Conservation (phyloP, 1,140 invertebrate genomes). For the Habropoda laboriosa region DNA sequence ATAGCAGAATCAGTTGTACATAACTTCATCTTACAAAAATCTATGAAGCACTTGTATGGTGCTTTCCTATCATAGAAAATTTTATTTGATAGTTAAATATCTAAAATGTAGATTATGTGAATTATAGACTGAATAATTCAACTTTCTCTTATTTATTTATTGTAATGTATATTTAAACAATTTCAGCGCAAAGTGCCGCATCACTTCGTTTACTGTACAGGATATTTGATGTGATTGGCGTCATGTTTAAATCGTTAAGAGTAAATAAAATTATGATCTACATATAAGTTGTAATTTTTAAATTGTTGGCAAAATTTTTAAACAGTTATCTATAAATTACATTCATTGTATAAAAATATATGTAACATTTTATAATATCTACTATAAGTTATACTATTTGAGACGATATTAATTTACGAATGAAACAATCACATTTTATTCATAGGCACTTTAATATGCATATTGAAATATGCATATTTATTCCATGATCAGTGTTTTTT, state of each 20-base stretch:
- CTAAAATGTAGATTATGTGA: slow-evolving; percentile 26
- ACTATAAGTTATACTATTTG: slow-evolving; percentile 27
- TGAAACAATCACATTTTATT: slow-evolving; percentile 18
- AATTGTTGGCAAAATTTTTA: slow-evolving; percentile 27
- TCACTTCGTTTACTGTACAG: slow-evolving; percentile 51
- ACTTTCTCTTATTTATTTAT: slow-evolving; percentile 62
- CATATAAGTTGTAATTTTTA: slow-evolving; percentile 28
- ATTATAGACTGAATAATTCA: slow-evolving; percentile 43
- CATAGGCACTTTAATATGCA: slow-evolving; percentile 6
- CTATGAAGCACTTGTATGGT: slow-evolving; percentile 6
- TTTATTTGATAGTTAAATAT: slow-evolving; percentile 16
- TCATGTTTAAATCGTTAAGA: slow-evolving; percentile 52
- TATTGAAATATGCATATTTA: background rate
- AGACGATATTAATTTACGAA: slow-evolving; percentile 30
- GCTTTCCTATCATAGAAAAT: background rate
- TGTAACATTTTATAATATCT: slow-evolving; percentile 20
- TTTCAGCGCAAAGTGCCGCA: slow-evolving; percentile 36
- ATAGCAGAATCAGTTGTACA: slow-evolving; percentile 16
- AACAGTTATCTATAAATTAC: background rate
- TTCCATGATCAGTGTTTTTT: background rate
- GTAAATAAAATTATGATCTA: slow-evolving; percentile 60
- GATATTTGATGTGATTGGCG: slow-evolving; percentile 44
- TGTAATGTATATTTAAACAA: slow-evolving; percentile 38
- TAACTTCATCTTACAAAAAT: slow-evolving; percentile 19
- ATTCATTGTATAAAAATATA: slow-evolving; percentile 21